phyloP scores from a whole-genome alignment of 2,797 vertebrate genomes.

The Hydrocynus forskahlii region DNA sequence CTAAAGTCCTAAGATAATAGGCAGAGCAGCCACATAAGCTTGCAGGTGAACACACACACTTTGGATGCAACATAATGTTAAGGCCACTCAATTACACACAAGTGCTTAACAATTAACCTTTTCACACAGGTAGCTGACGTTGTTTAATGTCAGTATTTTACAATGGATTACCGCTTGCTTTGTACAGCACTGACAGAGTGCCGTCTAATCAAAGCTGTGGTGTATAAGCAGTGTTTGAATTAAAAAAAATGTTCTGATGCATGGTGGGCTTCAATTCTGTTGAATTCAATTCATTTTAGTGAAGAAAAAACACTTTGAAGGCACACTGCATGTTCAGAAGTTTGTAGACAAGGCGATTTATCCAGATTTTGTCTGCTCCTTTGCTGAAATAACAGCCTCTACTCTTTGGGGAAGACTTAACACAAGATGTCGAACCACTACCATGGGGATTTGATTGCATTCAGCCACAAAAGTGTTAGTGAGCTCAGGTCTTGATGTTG shows the following conservation, averaged over 20 bases:
- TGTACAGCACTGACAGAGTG: conserved; percentile 85
- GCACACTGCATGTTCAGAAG: too few species aligned
- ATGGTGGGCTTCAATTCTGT: too few species aligned
- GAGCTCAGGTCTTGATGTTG: too few species aligned
- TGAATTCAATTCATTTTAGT: too few species aligned
- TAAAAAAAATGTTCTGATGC: background rate
- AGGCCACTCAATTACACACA: conserved; percentile 29
- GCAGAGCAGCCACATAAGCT: conserved; percentile 11
- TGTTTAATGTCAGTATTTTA: conserved; percentile 37
- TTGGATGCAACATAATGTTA: conserved; percentile 11
- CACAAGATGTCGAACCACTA: background rate
- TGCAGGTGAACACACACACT: conserved; percentile 57
- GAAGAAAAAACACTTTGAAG: too few species aligned
- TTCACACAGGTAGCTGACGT: conserved; percentile 52
- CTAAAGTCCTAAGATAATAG: conserved; percentile 49
- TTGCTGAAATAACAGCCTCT: background rate
- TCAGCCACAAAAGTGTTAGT: too few species aligned
- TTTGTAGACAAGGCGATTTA: background rate
- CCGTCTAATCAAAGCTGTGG: background rate
- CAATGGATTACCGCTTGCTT: conserved; percentile 37
- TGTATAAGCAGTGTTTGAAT: background rate
- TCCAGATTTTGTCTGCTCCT: background rate
- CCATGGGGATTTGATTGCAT: background rate
- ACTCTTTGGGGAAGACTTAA: background rate
- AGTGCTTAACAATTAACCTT: conserved; percentile 45